A percentile compares a stretch with the other conserved stretches of the same genome.
phyloP scores from a whole-genome alignment of 2,888 invertebrate genomes.

The Cataglyphis albicans region DNA sequence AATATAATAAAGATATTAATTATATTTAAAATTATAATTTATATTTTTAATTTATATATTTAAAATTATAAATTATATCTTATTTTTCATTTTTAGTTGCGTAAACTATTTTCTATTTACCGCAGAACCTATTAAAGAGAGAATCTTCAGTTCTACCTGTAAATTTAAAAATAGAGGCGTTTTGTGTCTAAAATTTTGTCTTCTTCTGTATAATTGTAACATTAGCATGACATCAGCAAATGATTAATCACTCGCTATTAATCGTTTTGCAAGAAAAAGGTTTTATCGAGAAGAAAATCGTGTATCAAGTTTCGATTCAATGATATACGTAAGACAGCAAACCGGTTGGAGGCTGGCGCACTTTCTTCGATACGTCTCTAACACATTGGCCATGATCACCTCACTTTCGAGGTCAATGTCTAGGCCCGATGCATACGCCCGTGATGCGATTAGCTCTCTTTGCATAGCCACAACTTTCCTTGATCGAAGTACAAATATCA shows the following conservation, averaged over 20 bases:
- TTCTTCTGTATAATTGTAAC: neutral
- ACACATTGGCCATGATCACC: slow-evolving; percentile 70
- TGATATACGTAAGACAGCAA: slow-evolving; percentile 36
- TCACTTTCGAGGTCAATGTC: slow-evolving; percentile 83
- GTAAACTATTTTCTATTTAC: neutral
- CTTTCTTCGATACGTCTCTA: slow-evolving; percentile 84
- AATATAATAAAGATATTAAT: neutral
- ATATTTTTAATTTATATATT: no score
- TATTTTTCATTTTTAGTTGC: neutral
- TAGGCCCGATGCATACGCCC: slow-evolving; percentile 65
- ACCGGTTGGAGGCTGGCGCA: slow-evolving; percentile 72
- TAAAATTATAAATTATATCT: no score
- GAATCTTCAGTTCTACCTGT: neutral
- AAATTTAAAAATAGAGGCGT: neutral
- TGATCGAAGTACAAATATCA: slow-evolving; percentile 27
- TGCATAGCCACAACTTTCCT: slow-evolving; percentile 50
- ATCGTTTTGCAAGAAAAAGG: neutral
- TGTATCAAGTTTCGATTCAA: neutral
- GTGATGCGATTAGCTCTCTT: slow-evolving; percentile 20
- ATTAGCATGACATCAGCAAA: neutral
- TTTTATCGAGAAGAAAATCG: neutral
- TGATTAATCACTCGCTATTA: neutral
- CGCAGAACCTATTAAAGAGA: neutral
- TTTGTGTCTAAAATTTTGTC: neutral
- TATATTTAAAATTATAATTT: no score